Percentiles rank a stretch among this genome's conserved stretches.
Conservation (phyloP, 2,888 invertebrate genomes). For the Papilio elwesi region DNA sequence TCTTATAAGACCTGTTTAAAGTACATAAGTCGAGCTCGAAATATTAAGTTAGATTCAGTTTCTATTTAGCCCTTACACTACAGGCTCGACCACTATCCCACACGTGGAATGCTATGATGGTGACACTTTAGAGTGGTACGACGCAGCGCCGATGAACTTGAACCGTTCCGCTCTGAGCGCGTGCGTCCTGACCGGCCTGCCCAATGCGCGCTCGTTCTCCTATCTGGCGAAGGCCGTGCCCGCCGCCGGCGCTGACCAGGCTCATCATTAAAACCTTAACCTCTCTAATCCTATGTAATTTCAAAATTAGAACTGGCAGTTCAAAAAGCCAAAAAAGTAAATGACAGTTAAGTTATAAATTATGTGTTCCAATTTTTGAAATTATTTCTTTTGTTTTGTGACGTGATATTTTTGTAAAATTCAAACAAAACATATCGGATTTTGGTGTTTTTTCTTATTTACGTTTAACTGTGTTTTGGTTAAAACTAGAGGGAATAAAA, state of each 20-base stretch:
- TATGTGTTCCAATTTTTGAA: conserved; percentile 2
- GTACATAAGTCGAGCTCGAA: no score
- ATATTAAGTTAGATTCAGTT: no score
- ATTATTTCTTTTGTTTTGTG: conserved; percentile 5
- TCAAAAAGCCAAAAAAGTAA: background rate
- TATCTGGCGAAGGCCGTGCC: conserved; percentile 79
- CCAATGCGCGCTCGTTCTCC: conserved; percentile 88
- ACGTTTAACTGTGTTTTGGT: background rate
- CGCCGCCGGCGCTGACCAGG: conserved; percentile 78
- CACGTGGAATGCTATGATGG: conserved; percentile 92
- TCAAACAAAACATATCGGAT: background rate
- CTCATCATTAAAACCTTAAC: conserved; percentile 60
- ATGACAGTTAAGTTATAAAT: background rate
- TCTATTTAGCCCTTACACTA: background rate
- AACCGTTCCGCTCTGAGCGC: conserved; percentile 92
- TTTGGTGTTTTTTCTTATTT: conserved; percentile 7
- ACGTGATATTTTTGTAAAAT: background rate
- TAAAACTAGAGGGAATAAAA: conserved; percentile 3
- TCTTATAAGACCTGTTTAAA: no score
- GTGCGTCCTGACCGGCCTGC: conserved; percentile 89
- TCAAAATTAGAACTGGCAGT: conserved; percentile 1
- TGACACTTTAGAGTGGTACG: conserved; percentile 86
- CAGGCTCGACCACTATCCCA: conserved; percentile 88
- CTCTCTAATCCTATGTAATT: background rate
- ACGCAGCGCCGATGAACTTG: conserved; percentile 90